Evolutionary conservation across 1,140 invertebrate genomes (phyloP).

Genomic region (Steinernema feltiae): DNA sequence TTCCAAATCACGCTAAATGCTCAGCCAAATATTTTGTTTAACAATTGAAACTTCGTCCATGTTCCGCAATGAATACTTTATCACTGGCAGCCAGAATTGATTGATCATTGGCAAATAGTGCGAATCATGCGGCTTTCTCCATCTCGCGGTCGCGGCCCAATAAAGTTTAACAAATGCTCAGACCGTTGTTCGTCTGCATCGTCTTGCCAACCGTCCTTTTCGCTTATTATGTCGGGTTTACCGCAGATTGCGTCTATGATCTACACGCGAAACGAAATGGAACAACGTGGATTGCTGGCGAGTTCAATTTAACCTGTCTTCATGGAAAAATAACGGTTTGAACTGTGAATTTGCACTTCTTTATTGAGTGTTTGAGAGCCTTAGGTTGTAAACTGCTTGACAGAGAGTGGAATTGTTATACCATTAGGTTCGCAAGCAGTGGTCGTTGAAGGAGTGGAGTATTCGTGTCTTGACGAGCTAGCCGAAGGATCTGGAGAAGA

Average conservation of each 20-base stretch:
- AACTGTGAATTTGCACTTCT: conserved; percentile 6
- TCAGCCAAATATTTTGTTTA: not conserved
- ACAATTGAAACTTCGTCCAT: not conserved
- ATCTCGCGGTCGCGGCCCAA: not conserved
- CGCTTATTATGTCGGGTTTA: not conserved
- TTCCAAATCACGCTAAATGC: no score
- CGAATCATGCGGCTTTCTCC: not conserved
- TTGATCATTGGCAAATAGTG: conserved; percentile 1
- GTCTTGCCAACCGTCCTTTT: not conserved
- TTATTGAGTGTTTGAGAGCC: not conserved
- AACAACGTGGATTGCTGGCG: not conserved
- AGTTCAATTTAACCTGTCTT: not conserved
- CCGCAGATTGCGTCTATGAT: not conserved
- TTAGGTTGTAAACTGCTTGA: conserved; percentile 42
- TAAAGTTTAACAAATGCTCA: not conserved
- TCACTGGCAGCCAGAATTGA: not conserved
- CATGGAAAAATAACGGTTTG: conserved; percentile 10
- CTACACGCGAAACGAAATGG: not conserved
- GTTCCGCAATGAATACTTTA: not conserved
- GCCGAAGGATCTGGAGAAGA: conserved; percentile 28
- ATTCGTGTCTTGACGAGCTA: conserved; percentile 9
- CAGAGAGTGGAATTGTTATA: conserved; percentile 25
- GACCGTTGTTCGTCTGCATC: not conserved
- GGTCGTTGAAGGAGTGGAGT: conserved; percentile 30
- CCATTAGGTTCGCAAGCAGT: conserved; percentile 37